Evolutionary conservation across 2,888 invertebrate genomes (phyloP).

Genomic region (Clivina fossor): DNA sequence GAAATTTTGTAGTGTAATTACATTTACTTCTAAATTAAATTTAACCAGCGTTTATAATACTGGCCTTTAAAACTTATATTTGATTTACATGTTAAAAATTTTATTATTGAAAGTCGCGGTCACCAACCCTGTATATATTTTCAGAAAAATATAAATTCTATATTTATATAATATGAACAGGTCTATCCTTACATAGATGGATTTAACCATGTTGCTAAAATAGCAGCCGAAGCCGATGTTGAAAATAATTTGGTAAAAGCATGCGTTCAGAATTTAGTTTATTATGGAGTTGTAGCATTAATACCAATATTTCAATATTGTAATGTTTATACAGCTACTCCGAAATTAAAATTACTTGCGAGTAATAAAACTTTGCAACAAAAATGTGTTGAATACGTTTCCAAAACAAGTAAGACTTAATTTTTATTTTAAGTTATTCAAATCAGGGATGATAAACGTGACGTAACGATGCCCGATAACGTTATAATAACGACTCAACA

Average conservation of each 20-base stretch:
- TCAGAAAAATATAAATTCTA: background rate
- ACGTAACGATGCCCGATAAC: no score
- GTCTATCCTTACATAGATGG: constrained; percentile 88
- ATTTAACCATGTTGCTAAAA: constrained; percentile 87
- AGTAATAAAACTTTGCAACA: constrained; percentile 46
- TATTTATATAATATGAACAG: constrained; percentile 55
- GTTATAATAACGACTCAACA: no score
- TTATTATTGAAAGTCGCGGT: no score
- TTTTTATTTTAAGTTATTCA: constrained; percentile 12
- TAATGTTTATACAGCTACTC: constrained; percentile 65
- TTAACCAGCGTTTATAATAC: no score
- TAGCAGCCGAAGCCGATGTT: constrained; percentile 87
- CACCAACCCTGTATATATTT: no score
- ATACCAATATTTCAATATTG: constrained; percentile 67
- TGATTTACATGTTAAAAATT: no score
- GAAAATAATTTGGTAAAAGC: constrained; percentile 93
- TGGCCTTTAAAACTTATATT: no score
- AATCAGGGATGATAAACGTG: no score
- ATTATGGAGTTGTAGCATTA: constrained; percentile 66
- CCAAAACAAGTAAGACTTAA: constrained; percentile 52
- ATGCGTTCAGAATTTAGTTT: constrained; percentile 89
- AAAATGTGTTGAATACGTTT: constrained; percentile 55
- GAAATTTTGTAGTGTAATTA: no score
- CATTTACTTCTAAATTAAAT: no score
- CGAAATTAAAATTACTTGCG: constrained; percentile 57